A percentile compares a stretch with the other conserved stretches of the same genome.
Conservation (phyloP, 1,140 invertebrate genomes). For the Drosophila chauvacae region DNA sequence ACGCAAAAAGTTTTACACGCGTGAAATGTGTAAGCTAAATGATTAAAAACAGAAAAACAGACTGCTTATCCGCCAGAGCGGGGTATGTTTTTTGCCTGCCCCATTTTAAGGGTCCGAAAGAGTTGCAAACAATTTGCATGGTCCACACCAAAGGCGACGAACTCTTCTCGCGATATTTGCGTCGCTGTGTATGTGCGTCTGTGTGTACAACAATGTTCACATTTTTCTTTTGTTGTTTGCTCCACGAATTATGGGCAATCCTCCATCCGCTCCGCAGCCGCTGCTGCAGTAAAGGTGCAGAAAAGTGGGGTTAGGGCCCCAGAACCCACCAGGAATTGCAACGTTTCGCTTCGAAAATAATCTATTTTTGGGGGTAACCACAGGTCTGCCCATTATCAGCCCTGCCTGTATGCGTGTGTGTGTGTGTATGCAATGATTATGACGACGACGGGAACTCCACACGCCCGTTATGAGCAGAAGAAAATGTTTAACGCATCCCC, state of each 20-base stretch:
- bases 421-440: slow-evolving; percentile 50
- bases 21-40: slow-evolving; percentile 65
- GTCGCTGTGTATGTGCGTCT: slow-evolving; percentile 41
- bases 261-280: slow-evolving; percentile 26
- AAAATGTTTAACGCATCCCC: slow-evolving; percentile 29
- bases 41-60: slow-evolving; percentile 51
- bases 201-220: slow-evolving; percentile 79
- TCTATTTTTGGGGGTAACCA: slow-evolving; percentile 44
- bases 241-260: slow-evolving; percentile 73
- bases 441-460: slow-evolving; percentile 34
- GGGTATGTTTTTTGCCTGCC: slow-evolving; percentile 17
- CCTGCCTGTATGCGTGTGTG: slow-evolving; percentile 14
- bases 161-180: slow-evolving; percentile 70
- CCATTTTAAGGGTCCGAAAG: background rate
- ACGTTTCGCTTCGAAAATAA: slow-evolving; percentile 37
- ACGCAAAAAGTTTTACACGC: slow-evolving; percentile 73
- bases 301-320: slow-evolving; percentile 74
- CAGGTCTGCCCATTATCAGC: slow-evolving; percentile 35
- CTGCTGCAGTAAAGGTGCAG: slow-evolving; percentile 68
- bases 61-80: slow-evolving; percentile 23
- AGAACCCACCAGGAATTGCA: slow-evolving; percentile 44
- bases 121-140: slow-evolving; percentile 34
- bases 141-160: slow-evolving; percentile 39
- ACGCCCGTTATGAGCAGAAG: slow-evolving; percentile 23
- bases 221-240: slow-evolving; percentile 81